Base-by-base conservation (phyloP, 2,888 invertebrate species). In the Orthosia gracilis region DNA sequence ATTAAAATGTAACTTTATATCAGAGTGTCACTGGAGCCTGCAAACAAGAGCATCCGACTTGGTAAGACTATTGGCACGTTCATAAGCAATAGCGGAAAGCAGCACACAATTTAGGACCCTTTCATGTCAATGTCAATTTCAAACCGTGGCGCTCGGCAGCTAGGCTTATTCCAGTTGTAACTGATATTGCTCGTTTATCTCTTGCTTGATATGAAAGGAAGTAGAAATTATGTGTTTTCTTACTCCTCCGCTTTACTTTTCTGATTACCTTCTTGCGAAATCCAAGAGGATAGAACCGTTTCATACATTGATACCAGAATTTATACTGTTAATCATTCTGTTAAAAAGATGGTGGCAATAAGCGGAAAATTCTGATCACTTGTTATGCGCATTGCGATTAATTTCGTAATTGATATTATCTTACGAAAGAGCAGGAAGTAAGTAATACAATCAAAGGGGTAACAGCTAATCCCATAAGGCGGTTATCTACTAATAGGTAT, bases 1-100 rank as follows among this genome's bases (percentile, higher is more conserved):
- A 91, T 92, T 91, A 92, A 88, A 91, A 91, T 83, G 92, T 89
- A 92, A 92, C 92, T 87, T 90, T 88, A 93, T 85, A 92, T 90
- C 89, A 83, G 78, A 83, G 78, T 77, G 82, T 81, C 88, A 87
- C 86, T 87, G 76, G 86, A 85, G 84, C 86, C 80, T 80, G 89
- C 86, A 90, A 91, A 92, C 88, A 91, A 76, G 83, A 87, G 73
- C 82, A 83, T 73, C 83, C 61, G 71, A 70, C 67, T 69, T 47
- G 61, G 23, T 73, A 64, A 76, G 66, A 73, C 17, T 69, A 12
- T 7, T 45, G 63, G 13, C 40, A 45, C 26, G 13, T 64, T 68
- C 13, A 81, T 75, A 62, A 71, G 83, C 81, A 67, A n/a, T 17
- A 82, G 89, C 88, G 89, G 50, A 9, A 7, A 40, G 55, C 57